phyloP scores from a whole-genome alignment of 2,888 invertebrate species.

The Polydrusus pterygomalis region DNA sequence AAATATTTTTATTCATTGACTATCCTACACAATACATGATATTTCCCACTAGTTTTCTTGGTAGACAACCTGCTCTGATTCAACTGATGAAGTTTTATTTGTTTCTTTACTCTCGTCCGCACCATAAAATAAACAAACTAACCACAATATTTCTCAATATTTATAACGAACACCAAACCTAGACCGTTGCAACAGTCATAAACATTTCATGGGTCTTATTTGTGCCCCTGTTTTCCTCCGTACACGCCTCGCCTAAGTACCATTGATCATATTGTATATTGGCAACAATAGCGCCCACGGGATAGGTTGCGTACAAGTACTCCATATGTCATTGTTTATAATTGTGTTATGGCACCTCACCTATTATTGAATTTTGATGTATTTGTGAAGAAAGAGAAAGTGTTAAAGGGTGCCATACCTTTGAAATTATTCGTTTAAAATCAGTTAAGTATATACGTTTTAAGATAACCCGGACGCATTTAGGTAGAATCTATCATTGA shows the following conservation, averaged over 20 bases:
- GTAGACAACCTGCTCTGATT: neutral
- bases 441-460: too few species aligned
- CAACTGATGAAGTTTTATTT: neutral
- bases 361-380: neutral
- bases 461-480: too few species aligned
- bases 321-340: slow-evolving; percentile 41
- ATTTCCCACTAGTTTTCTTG: neutral
- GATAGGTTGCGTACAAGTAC: slow-evolving; percentile 44
- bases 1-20: neutral
- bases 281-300: slow-evolving; percentile 51
- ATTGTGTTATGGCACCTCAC: slow-evolving; percentile 30
- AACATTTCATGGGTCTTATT: slow-evolving; percentile 49
- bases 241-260: slow-evolving; percentile 50
- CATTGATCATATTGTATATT: slow-evolving; percentile 47
- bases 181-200: slow-evolving; percentile 36
- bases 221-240: slow-evolving; percentile 54
- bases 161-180: slow-evolving; percentile 45
- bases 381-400: too few species aligned
- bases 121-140: slow-evolving; percentile 40
- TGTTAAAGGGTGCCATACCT: too few species aligned
- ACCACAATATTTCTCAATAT: slow-evolving; percentile 45
- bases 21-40: too few species aligned
- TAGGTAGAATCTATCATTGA: too few species aligned
- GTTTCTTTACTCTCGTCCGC: slow-evolving; percentile 10
- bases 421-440: too few species aligned